Evolutionary conservation across 2,797 vertebrate genomes (phyloP).

Genomic region (Notolabrus celidotus): DNA sequence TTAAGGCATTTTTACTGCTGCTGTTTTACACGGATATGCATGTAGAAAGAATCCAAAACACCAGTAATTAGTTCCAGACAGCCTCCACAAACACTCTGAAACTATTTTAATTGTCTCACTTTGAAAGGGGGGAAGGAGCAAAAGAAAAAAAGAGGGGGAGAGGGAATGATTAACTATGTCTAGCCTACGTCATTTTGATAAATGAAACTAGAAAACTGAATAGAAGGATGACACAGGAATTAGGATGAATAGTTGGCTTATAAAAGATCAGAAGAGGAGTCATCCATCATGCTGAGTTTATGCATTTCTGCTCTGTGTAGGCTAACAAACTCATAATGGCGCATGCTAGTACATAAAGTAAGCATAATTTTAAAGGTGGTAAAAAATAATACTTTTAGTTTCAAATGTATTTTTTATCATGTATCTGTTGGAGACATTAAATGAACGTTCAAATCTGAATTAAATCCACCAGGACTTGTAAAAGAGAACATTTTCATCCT

Average conservation of each 20-base stretch:
- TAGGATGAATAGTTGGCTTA: background rate
- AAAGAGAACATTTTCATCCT: no score
- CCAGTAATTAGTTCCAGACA: slow-evolving; percentile 74
- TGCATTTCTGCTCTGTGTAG: background rate
- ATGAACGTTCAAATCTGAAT: no score
- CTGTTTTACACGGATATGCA: slow-evolving; percentile 7
- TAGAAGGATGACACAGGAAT: background rate
- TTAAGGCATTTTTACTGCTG: background rate
- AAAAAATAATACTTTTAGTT: no score
- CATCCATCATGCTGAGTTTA: slow-evolving; percentile 9
- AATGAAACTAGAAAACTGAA: slow-evolving; percentile 2
- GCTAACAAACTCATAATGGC: background rate
- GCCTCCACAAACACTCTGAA: slow-evolving; percentile 11
- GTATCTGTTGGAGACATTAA: no score
- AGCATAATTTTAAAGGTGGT: background rate
- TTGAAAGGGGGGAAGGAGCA: background rate
- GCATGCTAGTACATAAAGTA: background rate
- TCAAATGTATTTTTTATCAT: no score
- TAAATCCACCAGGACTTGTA: no score
- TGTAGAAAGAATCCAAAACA: slow-evolving; percentile 20
- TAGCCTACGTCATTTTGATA: slow-evolving; percentile 17
- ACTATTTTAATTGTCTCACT: slow-evolving; percentile 43
- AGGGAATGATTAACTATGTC: slow-evolving; percentile 9
- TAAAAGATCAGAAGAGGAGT: background rate
- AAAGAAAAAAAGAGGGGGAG: no score